A percentile compares a stretch with the other conserved stretches of the same genome.
phyloP scores from a whole-genome alignment of 2,113 vertebrate species.

The Lota lota region DNA sequence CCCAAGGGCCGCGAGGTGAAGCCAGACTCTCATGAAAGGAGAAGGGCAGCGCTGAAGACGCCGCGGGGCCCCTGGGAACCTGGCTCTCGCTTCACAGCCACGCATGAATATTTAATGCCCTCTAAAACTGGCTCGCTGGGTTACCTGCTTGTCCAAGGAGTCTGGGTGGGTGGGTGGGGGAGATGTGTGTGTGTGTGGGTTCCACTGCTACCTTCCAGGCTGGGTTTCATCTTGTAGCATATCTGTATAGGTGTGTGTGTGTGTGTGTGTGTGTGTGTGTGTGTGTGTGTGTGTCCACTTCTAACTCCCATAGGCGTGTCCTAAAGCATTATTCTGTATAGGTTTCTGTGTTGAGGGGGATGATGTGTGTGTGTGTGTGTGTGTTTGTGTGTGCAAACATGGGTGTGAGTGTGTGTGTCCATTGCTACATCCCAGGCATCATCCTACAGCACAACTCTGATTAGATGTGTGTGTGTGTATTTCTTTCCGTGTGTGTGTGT shows the following conservation, averaged over 20 bases:
- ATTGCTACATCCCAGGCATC: too few relatives aligned
- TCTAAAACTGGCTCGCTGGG: constrained; percentile 49
- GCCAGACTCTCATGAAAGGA: neutral
- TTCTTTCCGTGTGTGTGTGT: too few relatives aligned
- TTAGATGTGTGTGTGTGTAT: too few relatives aligned
- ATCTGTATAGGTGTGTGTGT: too few relatives aligned
- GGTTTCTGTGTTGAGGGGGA: neutral
- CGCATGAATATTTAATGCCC: constrained; percentile 67
- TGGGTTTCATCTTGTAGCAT: too few relatives aligned
- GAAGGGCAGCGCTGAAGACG: constrained; percentile 32
- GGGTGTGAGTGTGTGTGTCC: too few relatives aligned
- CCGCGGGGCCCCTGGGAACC: constrained; percentile 35
- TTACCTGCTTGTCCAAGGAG: constrained; percentile 30
- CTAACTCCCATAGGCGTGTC: too few relatives aligned
- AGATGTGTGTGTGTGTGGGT: neutral
- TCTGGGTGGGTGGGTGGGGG: neutral
- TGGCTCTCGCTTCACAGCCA: constrained; percentile 44
- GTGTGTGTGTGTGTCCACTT: too few relatives aligned
- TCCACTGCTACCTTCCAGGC: neutral
- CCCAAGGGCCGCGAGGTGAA: neutral
- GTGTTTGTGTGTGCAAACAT: too few relatives aligned
- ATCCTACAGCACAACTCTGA: too few relatives aligned
- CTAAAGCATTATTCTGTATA: constrained; percentile 19
- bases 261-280: too few relatives aligned
- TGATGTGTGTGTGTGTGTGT: too few relatives aligned